Evolutionary conservation across 2,797 vertebrate species (phyloP), one percentile per base, ranked within the genome.

Genomic region (Salarias fasciatus): DNA sequence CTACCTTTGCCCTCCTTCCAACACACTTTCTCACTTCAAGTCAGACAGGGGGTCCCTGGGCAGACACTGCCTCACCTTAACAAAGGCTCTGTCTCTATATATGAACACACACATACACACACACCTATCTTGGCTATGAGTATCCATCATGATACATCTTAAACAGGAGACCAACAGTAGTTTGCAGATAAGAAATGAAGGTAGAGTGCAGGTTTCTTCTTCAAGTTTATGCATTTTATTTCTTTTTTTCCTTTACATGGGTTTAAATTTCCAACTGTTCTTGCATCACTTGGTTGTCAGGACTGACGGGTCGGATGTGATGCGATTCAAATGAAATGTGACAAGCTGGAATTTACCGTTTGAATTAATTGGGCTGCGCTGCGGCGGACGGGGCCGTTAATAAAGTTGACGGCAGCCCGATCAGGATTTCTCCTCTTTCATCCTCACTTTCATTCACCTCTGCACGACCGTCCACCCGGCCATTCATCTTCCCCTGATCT

Each of bases 41-140:
- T 81, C 81, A 90, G 85, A 90, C 82, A 72, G 75, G 83, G 74
- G 74, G 82, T 90, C 89, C 86, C 86, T 88, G 82, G 85, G 85
- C 79, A 78, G 73, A 80, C 61, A 10, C 11, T 63, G 74, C 57
- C 65, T 72, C 67, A 42, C 49, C 50, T 55, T 15, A 44, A 56
- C 65, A 54, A 61, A 48, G 52, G 29, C 38, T 67, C n/a, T n/a
- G n/a, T n/a, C 57, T 50, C 45, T 60, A 6, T 37, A 14, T n/a
- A 55, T 28, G 58, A 41, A 43, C 14, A 61, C 41, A 43, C 14
- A 62, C 55, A 73, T 85, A 5, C 68, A 51, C 49, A 42, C 52
- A 52, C 71, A 35, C 76, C 52, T 53, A 62, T 70, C 69, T 42
- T 3, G 11, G 66, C 62, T 31, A 52, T 14, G 43, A 74, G 75